Conservation (phyloP, 2,797 vertebrate genomes). For the Limnodromus scolopaceus region DNA sequence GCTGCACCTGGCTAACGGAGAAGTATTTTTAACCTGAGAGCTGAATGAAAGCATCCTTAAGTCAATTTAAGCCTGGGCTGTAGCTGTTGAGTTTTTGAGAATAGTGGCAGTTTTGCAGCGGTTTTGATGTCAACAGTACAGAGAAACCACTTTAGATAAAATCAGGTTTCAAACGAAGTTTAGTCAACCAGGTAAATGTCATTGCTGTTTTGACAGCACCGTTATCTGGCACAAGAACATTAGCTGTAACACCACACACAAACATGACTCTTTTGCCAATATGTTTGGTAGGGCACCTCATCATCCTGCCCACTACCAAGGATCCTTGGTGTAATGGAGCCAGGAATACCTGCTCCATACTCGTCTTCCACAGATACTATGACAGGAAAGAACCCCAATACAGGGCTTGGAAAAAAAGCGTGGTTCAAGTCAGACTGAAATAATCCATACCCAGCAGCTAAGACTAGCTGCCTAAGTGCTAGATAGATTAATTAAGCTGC, state of each 20-base stretch:
- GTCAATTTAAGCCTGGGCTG: not conserved
- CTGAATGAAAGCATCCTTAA: not conserved
- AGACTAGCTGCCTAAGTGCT: no score
- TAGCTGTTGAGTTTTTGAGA: not conserved
- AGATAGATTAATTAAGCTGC: not conserved
- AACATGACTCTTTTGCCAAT: not conserved
- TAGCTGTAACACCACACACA: not conserved
- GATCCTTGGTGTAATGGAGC: not conserved
- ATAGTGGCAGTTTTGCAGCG: not conserved
- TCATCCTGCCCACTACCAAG: not conserved
- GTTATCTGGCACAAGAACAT: not conserved
- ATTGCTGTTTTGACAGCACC: not conserved
- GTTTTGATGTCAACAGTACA: not conserved
- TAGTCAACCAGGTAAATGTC: not conserved
- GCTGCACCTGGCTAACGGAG: not conserved
- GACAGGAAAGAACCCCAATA: not conserved
- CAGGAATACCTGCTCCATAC: not conserved
- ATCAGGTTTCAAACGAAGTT: not conserved
- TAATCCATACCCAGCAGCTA: not conserved
- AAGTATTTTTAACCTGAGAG: not conserved
- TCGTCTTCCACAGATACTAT: not conserved
- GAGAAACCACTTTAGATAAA: not conserved
- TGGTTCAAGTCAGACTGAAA: not conserved
- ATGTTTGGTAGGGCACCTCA: rapidly evolving
- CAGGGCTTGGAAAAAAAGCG: not conserved